Evolutionary conservation across 2,113 vertebrate genomes (phyloP).

Genomic region (Noturus placidus): DNA sequence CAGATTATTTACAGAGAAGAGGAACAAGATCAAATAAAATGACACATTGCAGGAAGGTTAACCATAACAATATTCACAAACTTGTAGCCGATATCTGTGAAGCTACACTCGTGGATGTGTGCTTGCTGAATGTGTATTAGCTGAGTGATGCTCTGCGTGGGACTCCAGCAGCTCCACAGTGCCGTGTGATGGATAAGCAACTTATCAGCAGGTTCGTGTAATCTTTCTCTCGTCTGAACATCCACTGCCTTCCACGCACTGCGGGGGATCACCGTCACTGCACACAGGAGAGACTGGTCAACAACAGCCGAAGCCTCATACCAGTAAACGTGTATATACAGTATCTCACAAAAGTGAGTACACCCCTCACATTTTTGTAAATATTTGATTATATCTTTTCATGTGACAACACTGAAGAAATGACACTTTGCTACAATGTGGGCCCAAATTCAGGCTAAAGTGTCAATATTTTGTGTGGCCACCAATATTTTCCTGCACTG

Average conservation of each 20-base stretch:
- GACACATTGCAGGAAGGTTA: neutral
- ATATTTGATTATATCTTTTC: too few species aligned
- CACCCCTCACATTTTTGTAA: too few species aligned
- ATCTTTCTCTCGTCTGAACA: conserved; percentile 42
- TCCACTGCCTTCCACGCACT: conserved; percentile 61
- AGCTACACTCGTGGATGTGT: conserved; percentile 64
- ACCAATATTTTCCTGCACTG: too few species aligned
- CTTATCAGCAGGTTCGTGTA: conserved; percentile 50
- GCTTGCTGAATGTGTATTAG: conserved; percentile 62
- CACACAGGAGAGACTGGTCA: too few species aligned
- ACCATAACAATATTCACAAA: conserved; percentile 54
- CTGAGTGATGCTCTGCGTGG: conserved; percentile 38
- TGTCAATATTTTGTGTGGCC: too few species aligned
- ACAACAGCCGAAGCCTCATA: too few species aligned
- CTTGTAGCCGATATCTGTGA: conserved; percentile 78
- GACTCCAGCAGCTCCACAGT: conserved; percentile 41
- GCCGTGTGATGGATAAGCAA: conserved; percentile 73
- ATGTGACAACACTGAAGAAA: too few species aligned
- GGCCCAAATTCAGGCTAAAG: too few species aligned
- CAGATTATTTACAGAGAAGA: neutral
- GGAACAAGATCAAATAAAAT: neutral
- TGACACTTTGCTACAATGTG: too few species aligned
- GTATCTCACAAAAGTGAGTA: too few species aligned
- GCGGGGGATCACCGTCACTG: conserved; percentile 58
- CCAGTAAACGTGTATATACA: too few species aligned